These are phyloP conservation scores for Tinea pellionella DNA, from an alignment of 2,888 invertebrate genomes.

Conservation along the genomic window DNA sequence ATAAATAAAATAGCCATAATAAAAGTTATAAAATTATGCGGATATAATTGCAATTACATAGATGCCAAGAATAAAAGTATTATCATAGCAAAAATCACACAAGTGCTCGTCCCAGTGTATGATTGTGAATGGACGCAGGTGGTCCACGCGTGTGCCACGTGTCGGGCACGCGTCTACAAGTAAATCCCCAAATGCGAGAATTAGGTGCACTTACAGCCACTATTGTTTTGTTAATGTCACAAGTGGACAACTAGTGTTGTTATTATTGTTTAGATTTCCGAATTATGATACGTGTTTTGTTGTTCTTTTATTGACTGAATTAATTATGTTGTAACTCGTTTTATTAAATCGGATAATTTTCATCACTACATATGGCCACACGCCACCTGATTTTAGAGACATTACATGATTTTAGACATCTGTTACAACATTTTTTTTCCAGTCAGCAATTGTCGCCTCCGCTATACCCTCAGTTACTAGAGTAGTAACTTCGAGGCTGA, in stretches of 20 bases:
- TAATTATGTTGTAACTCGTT: neutral
- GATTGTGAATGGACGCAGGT: conserved; percentile 10
- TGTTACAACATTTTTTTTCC: too few relatives aligned
- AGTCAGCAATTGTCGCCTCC: too few relatives aligned
- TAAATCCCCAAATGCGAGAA: conserved; percentile 18
- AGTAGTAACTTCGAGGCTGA: too few relatives aligned
- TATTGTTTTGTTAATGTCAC: conserved; percentile 21
- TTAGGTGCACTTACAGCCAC: conserved; percentile 53
- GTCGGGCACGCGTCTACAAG: conserved; percentile 21
- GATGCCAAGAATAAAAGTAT: neutral
- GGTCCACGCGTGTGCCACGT: conserved; percentile 22
- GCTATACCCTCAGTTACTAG: too few relatives aligned
- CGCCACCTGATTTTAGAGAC: too few relatives aligned
- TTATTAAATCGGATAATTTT: too few relatives aligned
- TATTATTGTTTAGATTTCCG: conserved; percentile 35
- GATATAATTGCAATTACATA: neutral
- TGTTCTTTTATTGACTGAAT: neutral
- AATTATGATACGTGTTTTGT: conserved; percentile 22
- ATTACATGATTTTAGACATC: too few relatives aligned
- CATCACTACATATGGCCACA: too few relatives aligned
- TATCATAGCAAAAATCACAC: neutral
- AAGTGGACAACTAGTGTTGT: conserved; percentile 40
- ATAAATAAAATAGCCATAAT: too few relatives aligned
- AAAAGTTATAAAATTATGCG: neutral
- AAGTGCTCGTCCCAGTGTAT: neutral